Percentiles rank a stretch among this genome's conserved stretches.
These are phyloP conservation scores for Chorisops tibialis DNA, from an alignment of 2,888 invertebrate species.

Conservation along the genomic window DNA sequence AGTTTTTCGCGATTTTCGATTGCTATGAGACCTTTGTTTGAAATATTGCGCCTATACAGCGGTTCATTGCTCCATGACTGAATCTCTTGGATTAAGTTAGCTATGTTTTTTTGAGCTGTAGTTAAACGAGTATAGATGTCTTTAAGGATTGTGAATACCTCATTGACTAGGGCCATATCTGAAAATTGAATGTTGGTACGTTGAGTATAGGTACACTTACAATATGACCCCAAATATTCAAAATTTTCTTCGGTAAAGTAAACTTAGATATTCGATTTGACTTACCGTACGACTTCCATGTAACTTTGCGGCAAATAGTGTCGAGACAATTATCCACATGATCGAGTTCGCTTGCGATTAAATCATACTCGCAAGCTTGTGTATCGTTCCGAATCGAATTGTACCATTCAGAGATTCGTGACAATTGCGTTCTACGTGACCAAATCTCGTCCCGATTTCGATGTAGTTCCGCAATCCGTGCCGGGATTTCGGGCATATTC, in stretches of 20 bases:
- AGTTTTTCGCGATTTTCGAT: slow-evolving; percentile 38
- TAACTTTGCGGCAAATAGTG: slow-evolving; percentile 65
- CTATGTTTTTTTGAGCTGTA: slow-evolving; percentile 61
- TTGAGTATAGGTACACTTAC: no score
- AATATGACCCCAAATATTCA: neutral
- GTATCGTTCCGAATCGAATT: slow-evolving; percentile 73
- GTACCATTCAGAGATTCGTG: slow-evolving; percentile 71
- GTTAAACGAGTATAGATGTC: slow-evolving; percentile 41
- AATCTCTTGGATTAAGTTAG: slow-evolving; percentile 57
- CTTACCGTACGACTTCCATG: slow-evolving; percentile 80
- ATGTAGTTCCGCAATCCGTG: slow-evolving; percentile 40
- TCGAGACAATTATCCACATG: slow-evolving; percentile 69
- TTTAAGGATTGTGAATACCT: slow-evolving; percentile 41
- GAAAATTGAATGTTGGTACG: no score
- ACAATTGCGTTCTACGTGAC: slow-evolving; percentile 51
- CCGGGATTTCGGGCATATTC: slow-evolving; percentile 39
- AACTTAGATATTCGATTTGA: slow-evolving; percentile 19
- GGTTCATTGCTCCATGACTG: slow-evolving; percentile 71
- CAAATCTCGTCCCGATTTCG: slow-evolving; percentile 43
- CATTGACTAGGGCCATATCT: slow-evolving; percentile 41
- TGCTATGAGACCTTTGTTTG: slow-evolving; percentile 39
- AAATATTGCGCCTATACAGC: slow-evolving; percentile 68
- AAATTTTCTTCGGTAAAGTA: neutral
- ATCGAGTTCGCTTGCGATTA: slow-evolving; percentile 73
- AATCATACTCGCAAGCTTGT: slow-evolving; percentile 70